These are phyloP conservation scores for Chondrilla cf. caribensis DNA, from an alignment of 37 sponge, comb jelly and placozoan genomes.

Conservation along the genomic window DNA sequence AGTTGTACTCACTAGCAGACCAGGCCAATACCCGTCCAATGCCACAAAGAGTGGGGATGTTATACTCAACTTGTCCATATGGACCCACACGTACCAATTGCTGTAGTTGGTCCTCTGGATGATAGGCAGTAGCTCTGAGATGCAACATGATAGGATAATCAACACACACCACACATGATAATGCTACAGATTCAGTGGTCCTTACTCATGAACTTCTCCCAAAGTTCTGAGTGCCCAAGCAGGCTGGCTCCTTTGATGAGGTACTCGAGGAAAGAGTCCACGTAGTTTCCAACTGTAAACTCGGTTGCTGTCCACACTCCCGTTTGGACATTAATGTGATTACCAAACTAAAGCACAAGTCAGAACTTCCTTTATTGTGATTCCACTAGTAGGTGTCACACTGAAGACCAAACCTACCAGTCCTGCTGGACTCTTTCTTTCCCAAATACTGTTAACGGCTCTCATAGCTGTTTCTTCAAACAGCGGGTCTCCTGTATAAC, in stretches of 20 bases:
- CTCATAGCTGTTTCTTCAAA: conserved; percentile 63
- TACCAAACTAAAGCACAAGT: conserved; percentile 46
- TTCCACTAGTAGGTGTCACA: neutral
- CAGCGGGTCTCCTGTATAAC: conserved; percentile 48
- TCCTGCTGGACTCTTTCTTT: conserved; percentile 32
- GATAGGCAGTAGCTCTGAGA: conserved; percentile 25
- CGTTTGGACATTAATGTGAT: conserved; percentile 66
- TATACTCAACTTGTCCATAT: conserved; percentile 38
- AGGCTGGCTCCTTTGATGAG: conserved; percentile 60
- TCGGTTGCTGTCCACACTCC: conserved; percentile 58
- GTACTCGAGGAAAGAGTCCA: conserved; percentile 75
- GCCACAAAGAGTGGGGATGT: conserved; percentile 32
- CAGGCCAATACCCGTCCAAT: conserved; percentile 64
- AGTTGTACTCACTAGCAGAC: conserved; percentile 53
- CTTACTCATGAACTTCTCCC: conserved; percentile 32
- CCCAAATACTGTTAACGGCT: conserved; percentile 48
- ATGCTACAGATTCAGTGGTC: no score
- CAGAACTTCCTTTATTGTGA: neutral
- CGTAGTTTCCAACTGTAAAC: conserved; percentile 58
- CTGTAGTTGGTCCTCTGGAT: conserved; percentile 26
- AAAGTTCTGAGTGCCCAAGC: conserved; percentile 27
- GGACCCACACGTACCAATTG: conserved; percentile 66
- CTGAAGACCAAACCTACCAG: conserved; percentile 11
- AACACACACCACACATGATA: neutral
- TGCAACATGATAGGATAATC: neutral